These are phyloP conservation scores for Mobula hypostoma DNA, from an alignment of 2,113 vertebrate species.

Conservation along the genomic window DNA sequence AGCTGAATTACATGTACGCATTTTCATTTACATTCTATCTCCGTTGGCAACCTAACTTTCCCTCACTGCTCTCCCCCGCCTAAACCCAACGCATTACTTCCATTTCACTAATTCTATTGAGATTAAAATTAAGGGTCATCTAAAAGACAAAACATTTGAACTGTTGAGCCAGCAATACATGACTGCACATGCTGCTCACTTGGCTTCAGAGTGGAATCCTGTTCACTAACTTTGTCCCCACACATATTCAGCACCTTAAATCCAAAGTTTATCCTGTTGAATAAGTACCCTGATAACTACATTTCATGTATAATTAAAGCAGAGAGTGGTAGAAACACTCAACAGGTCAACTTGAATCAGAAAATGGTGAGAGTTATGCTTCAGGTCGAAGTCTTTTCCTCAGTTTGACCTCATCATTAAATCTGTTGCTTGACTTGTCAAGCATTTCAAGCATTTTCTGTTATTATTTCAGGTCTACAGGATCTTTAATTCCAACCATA, in stretches of 20 bases:
- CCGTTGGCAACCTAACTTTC: background rate
- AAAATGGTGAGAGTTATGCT: too few species aligned
- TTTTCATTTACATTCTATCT: slow-evolving; percentile 1
- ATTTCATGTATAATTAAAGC: background rate
- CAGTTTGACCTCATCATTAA: too few species aligned
- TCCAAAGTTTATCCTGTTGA: background rate
- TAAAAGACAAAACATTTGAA: background rate
- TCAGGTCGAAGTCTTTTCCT: too few species aligned
- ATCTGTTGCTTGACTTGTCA: too few species aligned
- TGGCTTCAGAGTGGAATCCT: background rate
- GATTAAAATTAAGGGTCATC: background rate
- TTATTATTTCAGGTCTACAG: too few species aligned
- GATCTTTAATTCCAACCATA: too few species aligned
- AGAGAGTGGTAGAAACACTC: too few species aligned
- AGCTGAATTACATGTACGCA: background rate
- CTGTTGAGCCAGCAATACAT: background rate
- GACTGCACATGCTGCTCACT: background rate
- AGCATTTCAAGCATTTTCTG: too few species aligned
- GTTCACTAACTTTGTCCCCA: background rate
- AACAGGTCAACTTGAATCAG: too few species aligned
- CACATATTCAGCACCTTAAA: background rate
- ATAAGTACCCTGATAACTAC: background rate
- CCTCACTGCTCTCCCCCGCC: background rate
- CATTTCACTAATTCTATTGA: background rate
- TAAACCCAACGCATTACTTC: background rate